Percentiles rank a stretch among this genome's conserved stretches.
Conservation (phyloP, 2,888 invertebrate species). For the Pinctada fucata region DNA sequence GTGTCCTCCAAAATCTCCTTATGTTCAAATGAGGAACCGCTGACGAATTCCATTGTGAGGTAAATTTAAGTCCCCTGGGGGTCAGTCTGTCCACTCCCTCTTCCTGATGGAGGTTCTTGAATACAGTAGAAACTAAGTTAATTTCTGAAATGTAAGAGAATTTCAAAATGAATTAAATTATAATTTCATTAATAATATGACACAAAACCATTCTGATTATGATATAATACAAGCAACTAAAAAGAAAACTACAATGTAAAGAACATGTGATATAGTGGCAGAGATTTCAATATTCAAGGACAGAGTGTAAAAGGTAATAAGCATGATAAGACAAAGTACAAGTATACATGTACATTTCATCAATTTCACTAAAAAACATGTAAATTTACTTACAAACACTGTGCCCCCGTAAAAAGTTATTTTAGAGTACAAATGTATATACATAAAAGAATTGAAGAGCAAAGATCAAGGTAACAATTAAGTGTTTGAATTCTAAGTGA, state of each 20-base stretch:
- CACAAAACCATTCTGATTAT: conserved; percentile 2
- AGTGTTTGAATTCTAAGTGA: too few species aligned
- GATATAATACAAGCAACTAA: background rate
- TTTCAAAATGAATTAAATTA: background rate
- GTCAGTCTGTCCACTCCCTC: conserved; percentile 40
- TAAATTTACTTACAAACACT: too few species aligned
- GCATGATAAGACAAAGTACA: too few species aligned
- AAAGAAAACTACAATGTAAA: background rate
- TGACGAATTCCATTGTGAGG: conserved; percentile 50
- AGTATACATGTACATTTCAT: too few species aligned
- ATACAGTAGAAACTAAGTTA: conserved; percentile 18
- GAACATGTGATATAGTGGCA: too few species aligned
- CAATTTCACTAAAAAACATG: too few species aligned
- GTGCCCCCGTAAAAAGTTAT: too few species aligned
- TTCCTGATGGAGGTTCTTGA: conserved; percentile 6
- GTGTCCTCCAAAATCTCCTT: conserved; percentile 48
- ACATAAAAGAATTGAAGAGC: too few species aligned
- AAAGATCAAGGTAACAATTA: too few species aligned
- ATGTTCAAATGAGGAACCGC: conserved; percentile 41
- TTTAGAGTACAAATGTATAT: too few species aligned
- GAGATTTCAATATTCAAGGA: too few species aligned
- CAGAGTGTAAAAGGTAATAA: too few species aligned
- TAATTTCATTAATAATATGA: background rate
- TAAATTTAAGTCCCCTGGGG: conserved; percentile 56
- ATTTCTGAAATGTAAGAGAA: conserved; percentile 25